These are phyloP conservation scores for Typhlichthys subterraneus DNA, from an alignment of 2,797 vertebrate genomes.

Conservation along the genomic window DNA sequence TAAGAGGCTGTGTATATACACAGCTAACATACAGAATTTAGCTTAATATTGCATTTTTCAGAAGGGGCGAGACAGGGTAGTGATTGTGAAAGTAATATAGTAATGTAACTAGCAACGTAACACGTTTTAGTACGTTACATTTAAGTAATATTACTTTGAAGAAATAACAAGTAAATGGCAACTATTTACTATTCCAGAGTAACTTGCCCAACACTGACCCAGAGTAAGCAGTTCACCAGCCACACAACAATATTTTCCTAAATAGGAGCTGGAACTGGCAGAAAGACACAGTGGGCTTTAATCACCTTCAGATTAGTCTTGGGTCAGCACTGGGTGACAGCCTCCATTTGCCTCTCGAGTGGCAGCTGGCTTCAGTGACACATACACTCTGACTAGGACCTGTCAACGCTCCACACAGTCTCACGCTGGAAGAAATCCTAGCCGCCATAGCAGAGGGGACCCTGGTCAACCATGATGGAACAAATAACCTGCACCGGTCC, in stretches of 20 bases:
- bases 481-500: slow-evolving; percentile 11
- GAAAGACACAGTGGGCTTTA: slow-evolving; percentile 49
- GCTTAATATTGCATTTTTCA: no score
- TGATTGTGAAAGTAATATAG: no score
- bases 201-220: no score
- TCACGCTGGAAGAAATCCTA: slow-evolving; percentile 60
- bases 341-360: slow-evolving; percentile 61
- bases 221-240: not conserved
- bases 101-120: no score
- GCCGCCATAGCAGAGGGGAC: slow-evolving; percentile 38
- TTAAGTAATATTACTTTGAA: no score
- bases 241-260: slow-evolving; percentile 10
- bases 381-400: slow-evolving; percentile 67
- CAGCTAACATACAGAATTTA: no score
- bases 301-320: slow-evolving; percentile 68
- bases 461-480: slow-evolving; percentile 24
- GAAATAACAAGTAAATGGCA: no score
- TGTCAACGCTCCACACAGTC: slow-evolving; percentile 67
- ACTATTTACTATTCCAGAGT: no score
- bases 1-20: no score
- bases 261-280: slow-evolving; percentile 6
- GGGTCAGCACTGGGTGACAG: slow-evolving; percentile 68
- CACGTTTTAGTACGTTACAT: no score
- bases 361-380: slow-evolving; percentile 73
- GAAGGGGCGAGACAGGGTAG: no score